Evolutionary conservation across 2,888 invertebrate genomes (phyloP).

Genomic region (Xestia ashworthii): DNA sequence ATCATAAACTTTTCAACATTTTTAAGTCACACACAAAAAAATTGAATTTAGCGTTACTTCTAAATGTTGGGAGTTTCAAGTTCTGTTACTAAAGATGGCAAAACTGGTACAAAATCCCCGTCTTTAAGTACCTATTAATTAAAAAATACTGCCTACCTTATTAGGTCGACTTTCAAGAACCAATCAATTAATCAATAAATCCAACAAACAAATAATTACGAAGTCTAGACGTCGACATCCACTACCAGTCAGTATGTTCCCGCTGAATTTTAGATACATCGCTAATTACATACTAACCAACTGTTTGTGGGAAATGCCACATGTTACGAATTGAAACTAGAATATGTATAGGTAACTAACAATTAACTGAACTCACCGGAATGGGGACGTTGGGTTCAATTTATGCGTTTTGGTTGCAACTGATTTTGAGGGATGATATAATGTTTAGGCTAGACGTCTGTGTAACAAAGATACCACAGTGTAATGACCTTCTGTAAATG

Average conservation of each 20-base stretch:
- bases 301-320: constrained; percentile 65
- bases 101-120: neutral
- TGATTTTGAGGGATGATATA: constrained; percentile 33
- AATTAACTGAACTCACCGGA: constrained; percentile 51
- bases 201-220: constrained; percentile 1
- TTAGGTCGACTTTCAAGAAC: neutral
- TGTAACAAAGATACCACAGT: neutral
- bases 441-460: constrained; percentile 6
- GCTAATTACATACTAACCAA: constrained; percentile 55
- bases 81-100: neutral
- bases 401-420: constrained; percentile 57
- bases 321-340: constrained; percentile 63
- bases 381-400: constrained; percentile 29
- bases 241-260: constrained; percentile 32
- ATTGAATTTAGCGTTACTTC: no score
- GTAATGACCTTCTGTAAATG: neutral
- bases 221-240: constrained; percentile 10
- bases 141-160: neutral
- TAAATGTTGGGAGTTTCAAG: no score
- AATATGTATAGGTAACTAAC: constrained; percentile 63
- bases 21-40: no score
- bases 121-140: neutral
- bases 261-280: constrained; percentile 54
- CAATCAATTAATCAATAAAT: neutral
- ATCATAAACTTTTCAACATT: neutral